These are phyloP conservation scores for Drosophila ananassae DNA, from an alignment of 1,140 invertebrate species.

Conservation along the genomic window DNA sequence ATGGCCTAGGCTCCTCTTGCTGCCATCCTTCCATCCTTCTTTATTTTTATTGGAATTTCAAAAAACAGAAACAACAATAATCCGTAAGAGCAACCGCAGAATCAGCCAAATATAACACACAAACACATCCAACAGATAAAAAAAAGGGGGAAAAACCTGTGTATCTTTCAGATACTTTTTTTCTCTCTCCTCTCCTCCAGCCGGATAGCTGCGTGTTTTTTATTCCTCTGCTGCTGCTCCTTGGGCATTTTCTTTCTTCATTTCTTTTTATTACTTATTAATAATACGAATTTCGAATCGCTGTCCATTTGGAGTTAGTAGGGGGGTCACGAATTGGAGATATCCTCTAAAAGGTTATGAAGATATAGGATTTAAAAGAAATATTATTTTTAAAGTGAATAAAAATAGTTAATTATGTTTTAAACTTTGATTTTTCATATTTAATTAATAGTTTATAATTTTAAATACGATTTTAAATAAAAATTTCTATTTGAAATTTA, in stretches of 20 bases:
- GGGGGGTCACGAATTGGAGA: conserved; percentile 10
- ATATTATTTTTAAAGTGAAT: too few species aligned
- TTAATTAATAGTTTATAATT: too few species aligned
- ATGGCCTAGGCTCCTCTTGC: conserved; percentile 48
- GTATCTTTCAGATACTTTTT: conserved; percentile 29
- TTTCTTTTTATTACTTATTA: conserved; percentile 54
- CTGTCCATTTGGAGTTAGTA: conserved; percentile 37
- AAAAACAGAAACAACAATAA: conserved; percentile 26
- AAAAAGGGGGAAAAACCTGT: conserved; percentile 23
- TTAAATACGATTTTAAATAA: too few species aligned
- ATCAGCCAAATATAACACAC: conserved; percentile 21
- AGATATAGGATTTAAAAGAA: too few species aligned
- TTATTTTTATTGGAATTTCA: conserved; percentile 40
- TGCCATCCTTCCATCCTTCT: background rate
- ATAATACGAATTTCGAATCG: conserved; percentile 49
- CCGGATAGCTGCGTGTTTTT: conserved; percentile 9
- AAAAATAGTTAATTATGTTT: too few species aligned
- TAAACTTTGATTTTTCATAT: too few species aligned
- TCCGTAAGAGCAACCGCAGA: conserved; percentile 29
- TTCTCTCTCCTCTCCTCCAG: conserved; percentile 11
- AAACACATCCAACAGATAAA: background rate
- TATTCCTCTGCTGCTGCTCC: conserved; percentile 1
- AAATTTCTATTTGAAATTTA: too few species aligned
- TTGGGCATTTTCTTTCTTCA: conserved; percentile 42
- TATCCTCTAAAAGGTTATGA: background rate